Evolutionary conservation across 2,797 vertebrate species (phyloP).

Genomic region (Sebastes taczanowskii): DNA sequence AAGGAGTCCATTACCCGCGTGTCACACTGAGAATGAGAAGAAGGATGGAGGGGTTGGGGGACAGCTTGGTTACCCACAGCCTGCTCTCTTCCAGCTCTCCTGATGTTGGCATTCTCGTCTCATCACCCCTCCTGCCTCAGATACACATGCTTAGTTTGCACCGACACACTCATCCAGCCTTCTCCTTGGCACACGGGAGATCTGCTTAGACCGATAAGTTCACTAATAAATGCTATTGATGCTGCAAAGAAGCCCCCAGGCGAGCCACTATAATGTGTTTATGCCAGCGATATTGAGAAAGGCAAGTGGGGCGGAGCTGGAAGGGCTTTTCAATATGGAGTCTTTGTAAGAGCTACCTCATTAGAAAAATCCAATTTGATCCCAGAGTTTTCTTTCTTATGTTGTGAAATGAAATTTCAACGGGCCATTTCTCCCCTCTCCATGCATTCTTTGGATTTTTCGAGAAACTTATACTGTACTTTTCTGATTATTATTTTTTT

Average conservation of each 20-base stretch:
- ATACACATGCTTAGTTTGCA: constrained; percentile 49
- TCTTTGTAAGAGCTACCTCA: constrained; percentile 55
- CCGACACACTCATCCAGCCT: constrained; percentile 39
- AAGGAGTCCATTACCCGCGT: constrained; percentile 73
- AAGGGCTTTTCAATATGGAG: constrained; percentile 38
- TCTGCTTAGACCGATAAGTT: constrained; percentile 61
- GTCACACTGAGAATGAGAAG: constrained; percentile 64
- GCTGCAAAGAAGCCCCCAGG: constrained; percentile 34
- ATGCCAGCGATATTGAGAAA: constrained; percentile 43
- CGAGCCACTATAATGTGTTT: constrained; percentile 48
- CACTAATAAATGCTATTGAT: constrained; percentile 73
- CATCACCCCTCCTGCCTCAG: constrained; percentile 32
- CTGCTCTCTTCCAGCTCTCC: constrained; percentile 31
- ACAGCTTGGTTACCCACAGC: constrained; percentile 51
- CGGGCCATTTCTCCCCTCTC: constrained; percentile 28
- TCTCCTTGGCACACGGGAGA: constrained; percentile 44
- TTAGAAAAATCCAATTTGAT: constrained; percentile 78
- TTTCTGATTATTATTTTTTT: background rate
- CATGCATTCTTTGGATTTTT: constrained; percentile 26
- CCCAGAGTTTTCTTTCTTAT: constrained; percentile 61
- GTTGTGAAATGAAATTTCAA: constrained; percentile 67
- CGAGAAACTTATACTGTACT: constrained; percentile 8
- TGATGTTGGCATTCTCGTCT: constrained; percentile 55
- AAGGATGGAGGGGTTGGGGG: constrained; percentile 55
- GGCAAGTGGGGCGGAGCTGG: constrained; percentile 16